A percentile compares a stretch with the other conserved stretches of the same genome.
Evolutionary conservation across 2,888 invertebrate species (phyloP).

Genomic region (Drosophila peninsularis): DNA sequence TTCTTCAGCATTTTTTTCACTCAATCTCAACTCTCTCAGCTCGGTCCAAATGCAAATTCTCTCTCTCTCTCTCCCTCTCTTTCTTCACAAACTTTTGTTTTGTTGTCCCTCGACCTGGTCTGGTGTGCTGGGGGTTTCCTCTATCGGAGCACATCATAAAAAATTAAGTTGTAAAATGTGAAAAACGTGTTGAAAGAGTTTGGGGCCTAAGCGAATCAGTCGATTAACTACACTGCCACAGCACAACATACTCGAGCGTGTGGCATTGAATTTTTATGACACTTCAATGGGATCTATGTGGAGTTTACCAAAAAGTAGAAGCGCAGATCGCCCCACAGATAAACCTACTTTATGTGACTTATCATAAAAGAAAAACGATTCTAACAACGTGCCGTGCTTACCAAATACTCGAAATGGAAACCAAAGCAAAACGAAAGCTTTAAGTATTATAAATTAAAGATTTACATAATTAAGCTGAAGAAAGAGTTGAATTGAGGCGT

Average conservation of each 20-base stretch:
- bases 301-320: constrained; percentile 2
- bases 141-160: constrained; percentile 49
- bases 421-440: constrained; percentile 6
- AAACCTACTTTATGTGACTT: constrained; percentile 22
- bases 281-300: constrained; percentile 29
- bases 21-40: constrained; percentile 28
- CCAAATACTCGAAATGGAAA: constrained; percentile 3
- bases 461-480: constrained; percentile 11
- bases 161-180: constrained; percentile 75
- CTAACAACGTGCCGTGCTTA: constrained; percentile 21
- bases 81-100: constrained; percentile 57
- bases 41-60: constrained; percentile 76
- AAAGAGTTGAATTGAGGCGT: constrained; percentile 5
- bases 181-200: constrained; percentile 71
- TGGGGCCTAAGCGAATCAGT: constrained; percentile 45
- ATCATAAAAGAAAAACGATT: constrained; percentile 18
- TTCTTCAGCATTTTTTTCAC: constrained; percentile 35
- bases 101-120: constrained; percentile 43
- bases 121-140: constrained; percentile 27
- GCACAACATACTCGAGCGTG: constrained; percentile 23
- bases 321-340: constrained; percentile 27
- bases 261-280: constrained; percentile 48
- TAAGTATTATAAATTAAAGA: neutral
- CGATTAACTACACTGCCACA: constrained; percentile 30
- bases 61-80: neutral